Evolutionary conservation across 2,888 invertebrate species (phyloP).

Genomic region (Eristalis tenax): DNA sequence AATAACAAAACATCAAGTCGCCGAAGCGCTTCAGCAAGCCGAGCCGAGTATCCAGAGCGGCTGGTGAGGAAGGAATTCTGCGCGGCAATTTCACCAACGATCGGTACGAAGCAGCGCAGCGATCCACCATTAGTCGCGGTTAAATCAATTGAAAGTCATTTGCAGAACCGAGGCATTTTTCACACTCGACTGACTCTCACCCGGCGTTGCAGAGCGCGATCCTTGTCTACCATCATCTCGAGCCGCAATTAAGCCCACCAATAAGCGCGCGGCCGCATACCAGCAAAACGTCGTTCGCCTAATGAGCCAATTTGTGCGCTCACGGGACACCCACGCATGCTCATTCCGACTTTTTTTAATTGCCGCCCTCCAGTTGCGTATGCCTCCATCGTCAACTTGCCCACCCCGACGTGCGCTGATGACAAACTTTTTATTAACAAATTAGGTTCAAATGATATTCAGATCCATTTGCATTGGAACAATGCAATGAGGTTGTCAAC

Average conservation of each 20-base stretch:
- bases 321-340: slow-evolving; percentile 40
- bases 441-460: slow-evolving; percentile 67
- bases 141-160: slow-evolving; percentile 66
- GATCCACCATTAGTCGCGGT: slow-evolving; percentile 43
- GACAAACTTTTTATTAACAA: slow-evolving; percentile 62
- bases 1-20: slow-evolving; percentile 51
- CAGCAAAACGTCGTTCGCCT: slow-evolving; percentile 44
- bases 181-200: slow-evolving; percentile 57
- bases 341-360: slow-evolving; percentile 55
- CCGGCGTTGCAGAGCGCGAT: neutral
- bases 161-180: slow-evolving; percentile 57
- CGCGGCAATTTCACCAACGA: slow-evolving; percentile 43
- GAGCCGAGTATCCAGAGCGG: slow-evolving; percentile 7
- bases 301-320: slow-evolving; percentile 61
- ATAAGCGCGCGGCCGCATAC: slow-evolving; percentile 13
- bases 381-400: slow-evolving; percentile 18
- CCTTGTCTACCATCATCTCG: neutral
- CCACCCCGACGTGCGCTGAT: slow-evolving; percentile 16
- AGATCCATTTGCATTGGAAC: slow-evolving; percentile 61
- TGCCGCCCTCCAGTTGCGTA: slow-evolving; percentile 57
- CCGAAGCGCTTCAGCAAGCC: neutral
- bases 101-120: slow-evolving; percentile 26
- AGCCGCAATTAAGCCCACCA: slow-evolving; percentile 32
- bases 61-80: slow-evolving; percentile 28
- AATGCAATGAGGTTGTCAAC: slow-evolving; percentile 69